phyloP scores from a whole-genome alignment of 2,888 invertebrate species.

The Lithophane socia region DNA sequence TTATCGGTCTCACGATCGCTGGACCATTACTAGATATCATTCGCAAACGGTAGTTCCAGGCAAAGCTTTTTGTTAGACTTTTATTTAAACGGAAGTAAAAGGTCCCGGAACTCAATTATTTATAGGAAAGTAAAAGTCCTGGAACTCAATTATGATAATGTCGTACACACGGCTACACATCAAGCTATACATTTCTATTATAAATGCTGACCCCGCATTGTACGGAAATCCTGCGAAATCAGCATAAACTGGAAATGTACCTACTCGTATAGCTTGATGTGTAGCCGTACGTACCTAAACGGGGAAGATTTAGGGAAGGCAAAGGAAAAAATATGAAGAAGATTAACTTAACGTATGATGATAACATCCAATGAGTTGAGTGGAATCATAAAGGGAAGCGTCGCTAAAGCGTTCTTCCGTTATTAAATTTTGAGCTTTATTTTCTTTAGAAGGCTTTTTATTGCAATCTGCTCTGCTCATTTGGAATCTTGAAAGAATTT shows the following conservation, averaged over 20 bases:
- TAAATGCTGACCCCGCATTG: too few species aligned
- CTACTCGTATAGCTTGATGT: too few species aligned
- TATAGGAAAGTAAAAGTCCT: background rate
- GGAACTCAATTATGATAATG: constrained; percentile 38
- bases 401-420: background rate
- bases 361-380: background rate
- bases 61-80: constrained; percentile 25
- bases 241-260: too few species aligned
- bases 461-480: background rate
- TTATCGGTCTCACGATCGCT: constrained; percentile 30
- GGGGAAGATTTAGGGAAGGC: background rate
- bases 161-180: too few species aligned
- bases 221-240: too few species aligned
- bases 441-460: background rate
- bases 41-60: constrained; percentile 1
- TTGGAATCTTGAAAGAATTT: background rate
- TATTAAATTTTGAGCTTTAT: background rate
- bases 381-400: background rate
- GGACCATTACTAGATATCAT: constrained; percentile 22
- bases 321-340: background rate
- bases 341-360: background rate
- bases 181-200: too few species aligned
- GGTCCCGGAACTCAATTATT: constrained; percentile 32
- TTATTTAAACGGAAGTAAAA: background rate
- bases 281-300: background rate